Conservation (phyloP, 2,113 vertebrate genomes). For the Burhinus oedicnemus region DNA sequence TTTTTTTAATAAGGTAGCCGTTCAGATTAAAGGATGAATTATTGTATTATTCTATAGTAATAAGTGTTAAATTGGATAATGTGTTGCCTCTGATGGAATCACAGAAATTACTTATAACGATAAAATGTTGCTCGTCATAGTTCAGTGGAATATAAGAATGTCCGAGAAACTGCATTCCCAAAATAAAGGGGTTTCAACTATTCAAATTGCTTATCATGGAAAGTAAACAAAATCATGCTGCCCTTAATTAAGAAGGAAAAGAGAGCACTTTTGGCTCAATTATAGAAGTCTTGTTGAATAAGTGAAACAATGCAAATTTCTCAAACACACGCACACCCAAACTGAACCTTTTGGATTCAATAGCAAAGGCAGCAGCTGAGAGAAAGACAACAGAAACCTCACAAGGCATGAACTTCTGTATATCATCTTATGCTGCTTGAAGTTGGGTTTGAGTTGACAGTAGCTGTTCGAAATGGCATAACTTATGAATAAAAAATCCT, state of each 20-base stretch:
- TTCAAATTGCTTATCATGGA: background rate
- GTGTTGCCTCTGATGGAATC: slow-evolving; percentile 22
- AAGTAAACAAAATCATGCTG: background rate
- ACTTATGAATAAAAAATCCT: slow-evolving; percentile 39
- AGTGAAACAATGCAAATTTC: background rate
- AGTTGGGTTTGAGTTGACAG: background rate
- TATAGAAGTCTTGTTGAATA: background rate
- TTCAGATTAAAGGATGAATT: slow-evolving; percentile 35
- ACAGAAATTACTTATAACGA: background rate
- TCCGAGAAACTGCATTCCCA: background rate
- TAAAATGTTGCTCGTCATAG: background rate
- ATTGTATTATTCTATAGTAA: slow-evolving; percentile 18
- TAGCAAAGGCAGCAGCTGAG: background rate
- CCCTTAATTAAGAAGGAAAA: background rate
- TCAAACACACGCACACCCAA: background rate
- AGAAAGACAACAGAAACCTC: background rate
- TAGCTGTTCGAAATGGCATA: slow-evolving; percentile 50
- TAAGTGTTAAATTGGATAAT: slow-evolving; percentile 17
- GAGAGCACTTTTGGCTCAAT: background rate
- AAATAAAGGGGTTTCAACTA: background rate
- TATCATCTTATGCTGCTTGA: background rate
- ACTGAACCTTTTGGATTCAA: background rate
- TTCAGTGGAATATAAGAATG: background rate
- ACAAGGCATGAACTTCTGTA: background rate
- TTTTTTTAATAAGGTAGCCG: slow-evolving; percentile 56